Evolutionary conservation across 2,797 vertebrate genomes (phyloP).

Genomic region (Bovichtus variegatus): DNA sequence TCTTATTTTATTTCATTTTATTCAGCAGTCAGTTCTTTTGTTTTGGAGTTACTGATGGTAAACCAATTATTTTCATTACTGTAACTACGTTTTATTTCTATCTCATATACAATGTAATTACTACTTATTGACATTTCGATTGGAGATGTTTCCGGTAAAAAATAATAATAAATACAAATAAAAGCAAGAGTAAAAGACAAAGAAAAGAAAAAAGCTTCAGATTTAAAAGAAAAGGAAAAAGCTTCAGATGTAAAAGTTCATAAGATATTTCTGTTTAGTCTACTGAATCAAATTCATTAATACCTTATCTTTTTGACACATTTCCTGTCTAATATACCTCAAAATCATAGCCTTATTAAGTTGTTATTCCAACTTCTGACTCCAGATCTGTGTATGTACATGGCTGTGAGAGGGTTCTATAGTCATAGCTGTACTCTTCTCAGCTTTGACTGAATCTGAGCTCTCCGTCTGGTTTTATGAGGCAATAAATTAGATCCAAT

Average conservation of each 20-base stretch:
- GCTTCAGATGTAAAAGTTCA: neutral
- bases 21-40: neutral
- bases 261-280: neutral
- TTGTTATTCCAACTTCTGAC: neutral
- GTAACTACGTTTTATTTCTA: too few species aligned
- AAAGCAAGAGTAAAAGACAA: neutral
- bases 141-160: neutral
- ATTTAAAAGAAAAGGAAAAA: neutral
- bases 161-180: too few species aligned
- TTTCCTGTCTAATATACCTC: too few species aligned
- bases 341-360: neutral
- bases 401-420: neutral
- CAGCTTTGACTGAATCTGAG: slow-evolving; percentile 35
- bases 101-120: neutral
- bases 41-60: neutral
- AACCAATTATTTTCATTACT: neutral
- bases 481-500: slow-evolving; percentile 83
- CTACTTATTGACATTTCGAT: neutral
- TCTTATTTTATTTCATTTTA: neutral
- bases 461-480: slow-evolving; percentile 77
- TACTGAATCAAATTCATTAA: too few species aligned
- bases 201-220: neutral
- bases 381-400: slow-evolving; percentile 3
- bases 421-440: slow-evolving; percentile 11
- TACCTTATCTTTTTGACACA: too few species aligned